A percentile compares a stretch with the other conserved stretches of the same genome.
Evolutionary conservation across 2,113 vertebrate species (phyloP).

Genomic region (Cyanocitta stelleri): DNA sequence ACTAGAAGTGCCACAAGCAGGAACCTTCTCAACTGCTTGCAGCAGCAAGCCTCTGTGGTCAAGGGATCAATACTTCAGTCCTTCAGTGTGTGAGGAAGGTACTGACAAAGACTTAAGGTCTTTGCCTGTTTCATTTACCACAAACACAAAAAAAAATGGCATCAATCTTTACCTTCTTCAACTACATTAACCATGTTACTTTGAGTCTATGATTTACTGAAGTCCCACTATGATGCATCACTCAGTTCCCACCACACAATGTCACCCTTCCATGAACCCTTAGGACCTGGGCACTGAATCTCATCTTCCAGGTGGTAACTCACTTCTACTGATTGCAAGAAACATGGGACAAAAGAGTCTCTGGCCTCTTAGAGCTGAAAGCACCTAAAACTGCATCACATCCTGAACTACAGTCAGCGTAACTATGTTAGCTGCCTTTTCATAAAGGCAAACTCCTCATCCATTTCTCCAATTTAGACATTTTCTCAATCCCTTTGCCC

Average conservation of each 20-base stretch:
- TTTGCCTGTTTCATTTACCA: neutral
- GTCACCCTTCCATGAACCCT: neutral
- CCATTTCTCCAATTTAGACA: neutral
- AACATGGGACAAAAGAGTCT: neutral
- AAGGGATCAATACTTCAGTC: neutral
- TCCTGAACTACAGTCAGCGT: neutral
- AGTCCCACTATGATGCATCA: neutral
- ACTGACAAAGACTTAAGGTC: neutral
- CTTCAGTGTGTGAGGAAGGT: neutral
- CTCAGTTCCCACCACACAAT: neutral
- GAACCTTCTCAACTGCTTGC: neutral
- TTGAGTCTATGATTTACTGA: neutral
- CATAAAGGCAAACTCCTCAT: neutral
- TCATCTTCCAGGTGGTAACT: neutral
- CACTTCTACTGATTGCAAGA: neutral
- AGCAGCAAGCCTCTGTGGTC: neutral
- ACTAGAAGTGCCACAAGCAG: neutral
- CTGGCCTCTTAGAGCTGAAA: neutral
- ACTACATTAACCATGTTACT: neutral
- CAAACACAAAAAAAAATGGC: neutral
- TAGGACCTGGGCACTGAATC: neutral
- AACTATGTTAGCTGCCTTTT: neutral
- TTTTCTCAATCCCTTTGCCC: neutral
- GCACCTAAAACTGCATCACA: neutral
- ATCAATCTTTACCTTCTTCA: neutral